Evolutionary conservation across 2,797 vertebrate genomes (phyloP), one percentile per base, ranked within the genome.

Genomic region (Xerus rutilus): DNA sequence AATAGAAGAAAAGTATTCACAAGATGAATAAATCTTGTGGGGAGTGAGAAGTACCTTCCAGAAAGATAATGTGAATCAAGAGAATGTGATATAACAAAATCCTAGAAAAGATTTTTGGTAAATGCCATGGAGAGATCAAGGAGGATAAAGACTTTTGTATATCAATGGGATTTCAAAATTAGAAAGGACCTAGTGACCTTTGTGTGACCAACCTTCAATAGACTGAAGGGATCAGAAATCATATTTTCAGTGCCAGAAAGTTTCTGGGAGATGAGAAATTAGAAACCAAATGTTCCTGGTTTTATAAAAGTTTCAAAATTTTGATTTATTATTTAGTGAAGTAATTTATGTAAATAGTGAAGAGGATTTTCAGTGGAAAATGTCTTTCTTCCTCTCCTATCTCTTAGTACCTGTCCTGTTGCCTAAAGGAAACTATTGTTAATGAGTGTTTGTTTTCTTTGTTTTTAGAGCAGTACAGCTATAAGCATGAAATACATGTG

Each of bases 251-350:
- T 79, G 78, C 54, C 62, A 78, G 76, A 70, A 88, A 43, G 32
- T 91, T 93, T 73, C 35, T 89, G 39, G 67, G 72, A 91, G 91
- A 73, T 59, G 52, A 91, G 86, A 88, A 69, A 65, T 84, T 74
- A 88, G 9, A 81, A 70, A 57, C 45, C 73, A 70, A 91, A 77
- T 74, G 49, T 77, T 67, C 32, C 35, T 90, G 67, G 17, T 84
- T 28, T 85, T 70, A 15, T 91, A 14, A 57, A 87, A 82, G 20
- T 69, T 88, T 67, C 5, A 91, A 69, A 32, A 3, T 70, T 72
- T 62, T 39, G 47, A 45, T 62, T 84, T 91, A 70, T 69, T 83
- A 69, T 72, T 92, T 78, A 43, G 14, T 93, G 70, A 54, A 43
- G 28, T 82, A 54, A n/a, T 81, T 21, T 76, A 21, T 15, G 35